phyloP scores from a whole-genome alignment of 2,113 vertebrate species.

The Proteles cristata region DNA sequence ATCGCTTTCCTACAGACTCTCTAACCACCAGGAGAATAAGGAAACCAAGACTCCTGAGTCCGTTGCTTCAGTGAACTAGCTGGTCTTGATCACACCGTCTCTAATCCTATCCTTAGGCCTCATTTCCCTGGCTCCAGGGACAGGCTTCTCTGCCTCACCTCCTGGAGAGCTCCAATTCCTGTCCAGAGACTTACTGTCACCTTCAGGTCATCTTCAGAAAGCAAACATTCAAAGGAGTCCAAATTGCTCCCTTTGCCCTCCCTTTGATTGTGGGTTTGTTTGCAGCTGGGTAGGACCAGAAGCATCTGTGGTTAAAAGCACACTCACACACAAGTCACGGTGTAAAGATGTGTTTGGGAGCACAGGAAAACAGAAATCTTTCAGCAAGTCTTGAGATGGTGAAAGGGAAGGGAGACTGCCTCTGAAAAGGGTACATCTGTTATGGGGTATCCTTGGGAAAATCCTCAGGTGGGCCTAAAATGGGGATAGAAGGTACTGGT shows the following conservation, averaged over 20 bases:
- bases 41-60: neutral
- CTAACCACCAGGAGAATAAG: neutral
- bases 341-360: neutral
- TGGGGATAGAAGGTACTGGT: neutral
- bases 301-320: neutral
- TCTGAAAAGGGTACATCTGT: constrained; percentile 1
- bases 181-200: neutral
- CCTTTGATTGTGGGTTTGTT: neutral
- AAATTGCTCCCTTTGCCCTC: neutral
- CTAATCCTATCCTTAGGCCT: neutral
- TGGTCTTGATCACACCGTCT: neutral
- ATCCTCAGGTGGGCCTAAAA: neutral
- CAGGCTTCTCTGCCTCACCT: neutral
- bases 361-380: constrained; percentile 10
- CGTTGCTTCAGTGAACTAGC: neutral
- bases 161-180: neutral
- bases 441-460: neutral
- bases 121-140: neutral
- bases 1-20: neutral
- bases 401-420: neutral
- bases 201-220: constrained; percentile 4
- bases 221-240: neutral
- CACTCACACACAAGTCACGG: neutral
- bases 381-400: neutral
- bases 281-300: neutral